Evolutionary conservation across 2,113 vertebrate species (phyloP), one percentile per base, ranked within the genome.

Genomic region (Rostratula benghalensis): DNA sequence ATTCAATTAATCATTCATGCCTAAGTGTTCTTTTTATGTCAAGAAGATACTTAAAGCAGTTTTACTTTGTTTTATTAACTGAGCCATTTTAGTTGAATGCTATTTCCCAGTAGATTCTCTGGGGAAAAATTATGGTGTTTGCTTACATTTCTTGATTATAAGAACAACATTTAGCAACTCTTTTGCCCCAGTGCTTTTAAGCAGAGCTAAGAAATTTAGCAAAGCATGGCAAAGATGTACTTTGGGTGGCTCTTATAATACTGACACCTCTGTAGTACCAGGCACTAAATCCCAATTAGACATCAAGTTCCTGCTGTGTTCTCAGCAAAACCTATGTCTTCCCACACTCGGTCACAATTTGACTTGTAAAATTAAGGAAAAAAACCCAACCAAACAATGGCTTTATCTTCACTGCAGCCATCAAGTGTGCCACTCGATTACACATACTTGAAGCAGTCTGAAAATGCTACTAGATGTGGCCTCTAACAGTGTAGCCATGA

Each of bases 1-100:
- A 73, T 65, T 82, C 84, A 79, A 87, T 68, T 93, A 79, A 95
- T 93, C 90, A 83, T 46, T 95, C 76, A 51, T 39, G 60, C 27
- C 83, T 60, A 48, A 92, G 33, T 46, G 64, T 18, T 61, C 54
- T 83, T 94, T 88, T 78, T 59, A 87, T 70, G 83, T 74, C 65
- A 94, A 83, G 82, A 90, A 90, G 30, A 60, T 64, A 83, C 75
- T 95, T 74, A 25, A 60, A 78, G 48, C 31, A 45, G 33, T 16
- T 85, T 92, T 73, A 79, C 37, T 88, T 92, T 83, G 19, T 46
- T 83, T 79, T 87, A 67, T 73, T 83, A 93, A 89, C 35, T 81
- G 68, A 24, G 10, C 23, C 6, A 3, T 50, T 90, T 88, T 80
- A 87, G 88, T 20, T 59, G 27, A 80, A 86, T 46, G 56, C 9